phyloP scores from a whole-genome alignment of 2,113 vertebrate genomes.

The Aplodontia rufa region DNA sequence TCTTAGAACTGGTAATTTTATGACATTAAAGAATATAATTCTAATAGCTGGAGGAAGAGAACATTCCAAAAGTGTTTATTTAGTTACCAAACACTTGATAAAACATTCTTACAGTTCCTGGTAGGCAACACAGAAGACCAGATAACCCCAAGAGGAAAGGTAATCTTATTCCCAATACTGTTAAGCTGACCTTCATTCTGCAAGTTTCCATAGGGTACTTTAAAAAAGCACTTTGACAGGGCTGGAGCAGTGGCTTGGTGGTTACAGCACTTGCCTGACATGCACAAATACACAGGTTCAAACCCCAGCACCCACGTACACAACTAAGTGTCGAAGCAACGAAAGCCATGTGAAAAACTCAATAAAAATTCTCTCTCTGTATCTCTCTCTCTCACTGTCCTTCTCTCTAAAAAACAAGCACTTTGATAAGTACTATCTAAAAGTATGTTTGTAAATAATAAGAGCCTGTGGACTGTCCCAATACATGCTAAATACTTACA shows the following conservation, averaged over 20 bases:
- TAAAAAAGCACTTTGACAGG: constrained; percentile 17
- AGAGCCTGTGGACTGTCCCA: neutral
- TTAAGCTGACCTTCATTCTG: neutral
- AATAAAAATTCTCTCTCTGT: too few relatives aligned
- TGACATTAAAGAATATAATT: constrained; percentile 67
- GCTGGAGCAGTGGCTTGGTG: too few relatives aligned
- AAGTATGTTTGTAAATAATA: constrained; percentile 30
- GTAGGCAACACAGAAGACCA: constrained; percentile 42
- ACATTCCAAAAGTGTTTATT: constrained; percentile 72
- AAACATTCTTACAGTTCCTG: constrained; percentile 51
- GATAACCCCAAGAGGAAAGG: constrained; percentile 47
- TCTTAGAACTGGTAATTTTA: constrained; percentile 53
- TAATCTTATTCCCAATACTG: neutral
- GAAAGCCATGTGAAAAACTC: too few relatives aligned
- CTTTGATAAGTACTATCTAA: constrained; percentile 12
- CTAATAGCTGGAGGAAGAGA: constrained; percentile 46
- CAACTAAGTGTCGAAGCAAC: too few relatives aligned
- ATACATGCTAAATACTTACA: neutral
- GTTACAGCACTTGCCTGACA: too few relatives aligned
- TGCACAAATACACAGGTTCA: too few relatives aligned
- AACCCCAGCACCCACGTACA: too few relatives aligned
- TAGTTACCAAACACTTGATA: constrained; percentile 63
- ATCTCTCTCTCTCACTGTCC: too few relatives aligned
- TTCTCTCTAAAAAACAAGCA: too few relatives aligned
- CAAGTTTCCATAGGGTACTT: constrained; percentile 17